Base-by-base conservation (phyloP, 92 coral and sea anemone genomes). In the Palythoa heliodiscus region DNA sequence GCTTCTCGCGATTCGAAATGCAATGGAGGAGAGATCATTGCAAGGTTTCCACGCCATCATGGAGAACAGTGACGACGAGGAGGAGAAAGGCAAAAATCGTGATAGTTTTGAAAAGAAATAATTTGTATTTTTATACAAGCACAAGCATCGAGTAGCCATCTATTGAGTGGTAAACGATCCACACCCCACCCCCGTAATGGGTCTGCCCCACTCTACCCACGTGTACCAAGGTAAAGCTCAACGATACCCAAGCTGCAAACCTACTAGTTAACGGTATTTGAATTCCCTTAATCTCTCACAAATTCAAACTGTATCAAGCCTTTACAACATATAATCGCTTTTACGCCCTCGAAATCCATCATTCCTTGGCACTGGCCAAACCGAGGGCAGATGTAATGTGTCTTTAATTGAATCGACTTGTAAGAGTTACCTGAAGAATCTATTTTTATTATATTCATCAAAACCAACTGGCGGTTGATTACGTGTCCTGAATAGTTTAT, bases 1-100 rank as follows among this genome's bases (percentile, higher is more conserved):
- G 63, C 78, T 97, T 91, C 83, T 95, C 80, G 95, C 99, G 13
- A 87, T 97, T 48, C 91, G 98, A 50, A 93, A 95, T 78, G 99
- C 97, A 11, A 92, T 97, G 97, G 99, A 97, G 75, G 98, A 97
- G 38, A 89, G 91, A 16, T 95, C 98, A 2, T 64, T 95, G n/a
- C 90, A 89, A 37, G 99, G 99, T 4, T 97, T 97, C 84, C 95
- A 93, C 70, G 82, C 91, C 14, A 91, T 94, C 82, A 90, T 82
- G 64, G 98, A 94, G 8, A 78, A 91, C 73, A 88, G 87, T 22
- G 98, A 92, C 11, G 98, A 94, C 8, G 89, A 83, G 64, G 85
- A 78, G 7, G 84, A 43, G 73, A 64, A 64, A 63, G 74, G 15
- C 13, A 78, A 78, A 52, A 80, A 40, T 60, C 14, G 3, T 8